Conservation (phyloP, 2,113 vertebrate species). For the Hiodon tergisus region DNA sequence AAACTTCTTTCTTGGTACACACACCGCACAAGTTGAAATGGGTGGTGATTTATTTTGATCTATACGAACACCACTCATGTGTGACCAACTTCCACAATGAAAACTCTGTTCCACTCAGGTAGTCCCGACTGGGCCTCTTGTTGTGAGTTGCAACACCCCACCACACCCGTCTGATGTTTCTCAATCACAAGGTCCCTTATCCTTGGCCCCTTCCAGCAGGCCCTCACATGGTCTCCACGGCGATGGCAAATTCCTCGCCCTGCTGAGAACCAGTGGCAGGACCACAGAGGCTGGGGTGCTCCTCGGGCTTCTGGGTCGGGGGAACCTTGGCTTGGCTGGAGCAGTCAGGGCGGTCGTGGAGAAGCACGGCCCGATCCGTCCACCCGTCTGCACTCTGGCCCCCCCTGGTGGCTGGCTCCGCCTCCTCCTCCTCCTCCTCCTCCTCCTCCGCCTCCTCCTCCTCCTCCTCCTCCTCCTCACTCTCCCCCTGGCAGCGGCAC, state of each 20-base stretch:
- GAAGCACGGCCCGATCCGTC: conserved; percentile 26
- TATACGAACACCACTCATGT: not conserved
- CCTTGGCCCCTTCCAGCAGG: not conserved
- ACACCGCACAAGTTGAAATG: not conserved
- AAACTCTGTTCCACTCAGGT: not conserved
- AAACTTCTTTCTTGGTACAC: not conserved
- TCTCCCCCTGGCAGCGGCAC: conserved; percentile 62
- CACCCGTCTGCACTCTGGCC: conserved; percentile 33
- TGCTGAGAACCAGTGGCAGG: conserved; percentile 35
- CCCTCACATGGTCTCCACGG: conserved; percentile 53
- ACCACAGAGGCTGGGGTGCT: conserved; percentile 40
- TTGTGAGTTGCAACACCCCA: not conserved
- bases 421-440: conserved; percentile 24
- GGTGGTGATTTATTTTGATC: not conserved
- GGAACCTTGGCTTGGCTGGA: conserved; percentile 43
- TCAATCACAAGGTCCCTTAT: not conserved
- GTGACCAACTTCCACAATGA: not conserved
- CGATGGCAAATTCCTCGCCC: conserved; percentile 38
- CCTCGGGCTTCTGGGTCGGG: conserved; percentile 12
- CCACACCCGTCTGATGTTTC: not conserved
- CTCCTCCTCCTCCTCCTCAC: conserved; percentile 44
- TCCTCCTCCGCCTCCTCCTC: conserved; percentile 10
- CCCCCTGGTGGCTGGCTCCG: conserved; percentile 12
- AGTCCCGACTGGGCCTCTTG: not conserved
- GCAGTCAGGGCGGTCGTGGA: conserved; percentile 61